phyloP scores from a whole-genome alignment of 1,140 invertebrate species.

The Saccostrea cuccullata region DNA sequence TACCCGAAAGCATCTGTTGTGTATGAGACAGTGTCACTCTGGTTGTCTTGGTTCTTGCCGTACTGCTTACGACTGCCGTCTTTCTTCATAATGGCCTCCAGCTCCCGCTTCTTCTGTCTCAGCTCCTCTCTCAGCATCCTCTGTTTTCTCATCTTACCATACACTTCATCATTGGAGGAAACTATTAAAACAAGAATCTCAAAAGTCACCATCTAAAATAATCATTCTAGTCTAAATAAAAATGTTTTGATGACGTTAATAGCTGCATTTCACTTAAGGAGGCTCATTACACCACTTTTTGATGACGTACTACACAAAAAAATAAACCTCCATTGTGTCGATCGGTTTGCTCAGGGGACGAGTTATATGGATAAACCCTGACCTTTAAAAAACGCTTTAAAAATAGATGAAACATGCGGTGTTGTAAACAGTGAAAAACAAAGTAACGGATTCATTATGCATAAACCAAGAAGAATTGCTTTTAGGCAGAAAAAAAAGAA shows the following conservation, averaged over 20 bases:
- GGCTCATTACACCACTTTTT: too few species aligned
- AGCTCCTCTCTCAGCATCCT: conserved; percentile 76
- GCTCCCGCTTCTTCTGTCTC: conserved; percentile 75
- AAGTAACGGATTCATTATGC: too few species aligned
- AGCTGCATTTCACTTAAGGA: background rate
- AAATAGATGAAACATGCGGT: too few species aligned
- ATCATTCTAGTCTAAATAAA: background rate
- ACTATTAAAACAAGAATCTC: conserved; percentile 58
- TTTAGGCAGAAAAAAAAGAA: too few species aligned
- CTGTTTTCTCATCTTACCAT: conserved; percentile 77
- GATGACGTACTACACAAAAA: too few species aligned
- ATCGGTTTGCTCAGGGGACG: too few species aligned
- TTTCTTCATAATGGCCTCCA: conserved; percentile 78
- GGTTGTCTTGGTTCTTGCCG: conserved; percentile 76
- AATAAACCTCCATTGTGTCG: too few species aligned
- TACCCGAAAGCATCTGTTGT: conserved; percentile 76
- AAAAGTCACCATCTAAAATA: background rate
- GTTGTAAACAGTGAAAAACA: too few species aligned
- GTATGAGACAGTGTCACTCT: conserved; percentile 77
- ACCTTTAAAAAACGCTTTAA: too few species aligned
- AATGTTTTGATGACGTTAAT: background rate
- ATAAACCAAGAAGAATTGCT: too few species aligned
- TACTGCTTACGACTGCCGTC: conserved; percentile 74
- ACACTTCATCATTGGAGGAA: conserved; percentile 78
- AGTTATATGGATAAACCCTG: too few species aligned